A percentile compares a stretch with the other conserved stretches of the same genome.
These are phyloP conservation scores for Megaptera novaeangliae DNA, from an alignment of 2,113 vertebrate genomes.

Conservation along the genomic window DNA sequence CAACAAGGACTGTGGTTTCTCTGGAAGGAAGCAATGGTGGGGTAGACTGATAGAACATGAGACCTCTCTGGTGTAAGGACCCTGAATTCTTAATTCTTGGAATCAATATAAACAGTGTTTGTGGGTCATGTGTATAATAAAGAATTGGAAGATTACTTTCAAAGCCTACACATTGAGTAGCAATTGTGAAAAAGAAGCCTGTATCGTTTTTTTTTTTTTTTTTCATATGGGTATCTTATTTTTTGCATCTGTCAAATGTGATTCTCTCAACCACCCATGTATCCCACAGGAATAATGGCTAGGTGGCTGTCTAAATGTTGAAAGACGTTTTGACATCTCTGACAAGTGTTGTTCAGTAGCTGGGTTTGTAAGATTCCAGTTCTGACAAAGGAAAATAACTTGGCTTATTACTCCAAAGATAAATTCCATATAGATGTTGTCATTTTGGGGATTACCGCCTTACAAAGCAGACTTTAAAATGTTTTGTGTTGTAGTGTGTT, in stretches of 20 bases:
- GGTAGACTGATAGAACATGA: neutral
- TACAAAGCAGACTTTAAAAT: conserved; percentile 8
- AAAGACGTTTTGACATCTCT: conserved; percentile 57
- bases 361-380: conserved; percentile 23
- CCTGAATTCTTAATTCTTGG: conserved; percentile 15
- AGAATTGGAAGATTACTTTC: neutral
- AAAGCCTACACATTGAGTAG: neutral
- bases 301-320: conserved; percentile 60
- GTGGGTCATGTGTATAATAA: neutral
- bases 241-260: conserved; percentile 39
- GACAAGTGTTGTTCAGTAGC: conserved; percentile 63
- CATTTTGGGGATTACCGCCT: neutral
- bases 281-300: conserved; percentile 44
- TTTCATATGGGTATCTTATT: neutral
- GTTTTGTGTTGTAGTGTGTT: neutral
- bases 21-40: neutral
- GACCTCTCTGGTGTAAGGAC: neutral
- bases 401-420: conserved; percentile 38
- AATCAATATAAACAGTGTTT: neutral
- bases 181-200: neutral
- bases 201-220: neutral
- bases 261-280: neutral
- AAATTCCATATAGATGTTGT: neutral
- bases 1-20: neutral
- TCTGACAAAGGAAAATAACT: conserved; percentile 47